Base-by-base conservation (phyloP, 1,140 invertebrate genomes). In the Asobara japonica region DNA sequence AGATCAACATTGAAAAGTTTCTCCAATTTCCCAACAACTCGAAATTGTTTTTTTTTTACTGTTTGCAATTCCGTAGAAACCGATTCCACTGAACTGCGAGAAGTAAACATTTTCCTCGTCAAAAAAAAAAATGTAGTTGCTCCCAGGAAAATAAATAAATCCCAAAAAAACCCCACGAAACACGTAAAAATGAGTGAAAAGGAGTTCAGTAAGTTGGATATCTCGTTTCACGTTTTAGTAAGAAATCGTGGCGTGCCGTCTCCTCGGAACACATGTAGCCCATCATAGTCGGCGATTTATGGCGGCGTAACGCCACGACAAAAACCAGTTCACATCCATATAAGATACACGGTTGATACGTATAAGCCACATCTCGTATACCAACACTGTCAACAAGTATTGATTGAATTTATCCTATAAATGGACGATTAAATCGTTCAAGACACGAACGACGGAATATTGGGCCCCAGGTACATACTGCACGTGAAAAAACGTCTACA, bases 241-340 rank as follows among this genome's bases (percentile, higher is more conserved):
- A 82, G 80, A 83, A 84, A 84, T 72, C 78, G 79, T 80, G 80
- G 78, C 81, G 81, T 82, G 83, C 79, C 81, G 82, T 82, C 80
- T 79, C 22, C 18, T 56, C 29, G n/a, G 13, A 62, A 85, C 84
- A 85, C 84, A 85, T 85, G 84, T 86, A 82, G 82, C 78, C 80
- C 83, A 85, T 85, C 83, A 85, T 85, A 84, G 83, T 76, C 72
- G 77, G 76, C 81, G 80, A 86, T 85, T 86, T 85, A 86, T 82
- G 79, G 79, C 83, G 77, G 74, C 76, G 81, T 81, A 82, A 84
- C 78, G 74, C 78, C 77, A 74, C 62, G 65, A 69, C 75, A 83
- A 83, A 81, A 81, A 83, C 51, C 61, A 56, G 76, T 75, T 68
- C 69, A 65, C 45, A 60, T 60, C 71, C 71, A 75, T 75, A 75